These are phyloP conservation scores for Buathra laborator DNA, from an alignment of 2,888 invertebrate species.

Conservation along the genomic window DNA sequence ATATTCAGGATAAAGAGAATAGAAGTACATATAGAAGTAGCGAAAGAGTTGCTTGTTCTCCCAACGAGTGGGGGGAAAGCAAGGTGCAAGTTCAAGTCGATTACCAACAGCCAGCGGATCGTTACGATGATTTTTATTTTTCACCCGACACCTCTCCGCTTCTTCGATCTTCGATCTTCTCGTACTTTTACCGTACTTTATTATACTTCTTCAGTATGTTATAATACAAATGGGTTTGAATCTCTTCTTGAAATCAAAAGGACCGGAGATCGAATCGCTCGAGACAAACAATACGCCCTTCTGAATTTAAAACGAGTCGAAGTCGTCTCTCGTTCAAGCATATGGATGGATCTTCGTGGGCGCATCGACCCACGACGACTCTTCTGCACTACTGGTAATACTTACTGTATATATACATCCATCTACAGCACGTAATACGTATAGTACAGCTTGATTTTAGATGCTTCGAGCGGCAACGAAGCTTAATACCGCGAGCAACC, in stretches of 20 bases:
- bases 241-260: not conserved
- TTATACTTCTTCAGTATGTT: not conserved
- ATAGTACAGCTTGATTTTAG: slow-evolving; percentile 39
- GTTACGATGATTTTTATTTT: slow-evolving; percentile 67
- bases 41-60: not conserved
- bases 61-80: slow-evolving; percentile 2
- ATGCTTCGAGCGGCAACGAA: slow-evolving; percentile 18
- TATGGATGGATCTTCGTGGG: slow-evolving; percentile 62
- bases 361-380: slow-evolving; percentile 75
- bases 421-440: slow-evolving; percentile 16
- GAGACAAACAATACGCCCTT: not conserved
- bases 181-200: not conserved
- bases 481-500: slow-evolving; percentile 30
- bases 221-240: not conserved
- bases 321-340: not conserved
- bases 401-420: not conserved
- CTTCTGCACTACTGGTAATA: not conserved
- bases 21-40: not conserved
- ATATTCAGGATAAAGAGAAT: not conserved
- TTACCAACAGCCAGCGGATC: slow-evolving; percentile 72
- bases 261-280: not conserved
- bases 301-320: not conserved
- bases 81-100: slow-evolving; percentile 82
- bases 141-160: slow-evolving; percentile 71
- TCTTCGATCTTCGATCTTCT: slow-evolving; percentile 23